Conservation (phyloP, 2,797 vertebrate genomes). For the Silurus lanzhouensis region DNA sequence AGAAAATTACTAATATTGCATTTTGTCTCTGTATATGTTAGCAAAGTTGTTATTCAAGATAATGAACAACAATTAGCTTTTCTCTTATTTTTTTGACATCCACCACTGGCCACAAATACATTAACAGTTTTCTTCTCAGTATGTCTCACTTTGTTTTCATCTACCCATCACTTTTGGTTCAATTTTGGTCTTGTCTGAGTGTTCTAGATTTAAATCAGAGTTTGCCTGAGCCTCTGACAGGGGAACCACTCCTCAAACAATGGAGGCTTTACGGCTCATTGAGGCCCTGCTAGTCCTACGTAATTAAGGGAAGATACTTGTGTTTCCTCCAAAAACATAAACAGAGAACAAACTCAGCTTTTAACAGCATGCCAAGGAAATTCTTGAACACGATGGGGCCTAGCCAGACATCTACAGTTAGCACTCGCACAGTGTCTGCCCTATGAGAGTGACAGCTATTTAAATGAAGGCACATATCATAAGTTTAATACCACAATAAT, state of each 20-base stretch:
- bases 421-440: constrained; percentile 15
- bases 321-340: constrained; percentile 53
- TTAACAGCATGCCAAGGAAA: constrained; percentile 40
- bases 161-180: constrained; percentile 29
- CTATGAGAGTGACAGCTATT: background rate
- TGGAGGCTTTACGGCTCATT: constrained; percentile 55
- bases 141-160: constrained; percentile 25
- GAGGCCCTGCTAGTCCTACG: constrained; percentile 44
- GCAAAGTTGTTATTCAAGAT: background rate
- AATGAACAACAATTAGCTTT: background rate
- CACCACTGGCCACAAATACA: background rate
- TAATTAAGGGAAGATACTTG: constrained; percentile 56
- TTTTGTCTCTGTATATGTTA: no score
- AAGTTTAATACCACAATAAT: constrained; percentile 2
- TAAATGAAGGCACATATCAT: background rate
- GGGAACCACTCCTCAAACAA: constrained; percentile 59
- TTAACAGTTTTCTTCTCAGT: constrained; percentile 11
- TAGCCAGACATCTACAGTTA: constrained; percentile 25
- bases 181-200: constrained; percentile 52
- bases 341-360: constrained; percentile 43
- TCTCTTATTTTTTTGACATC: background rate
- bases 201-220: constrained; percentile 49
- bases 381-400: constrained; percentile 32
- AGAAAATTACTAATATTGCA: no score
- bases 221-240: constrained; percentile 51